These are phyloP conservation scores for Drosophila leonis DNA, from an alignment of 2,888 invertebrate species.

Conservation along the genomic window DNA sequence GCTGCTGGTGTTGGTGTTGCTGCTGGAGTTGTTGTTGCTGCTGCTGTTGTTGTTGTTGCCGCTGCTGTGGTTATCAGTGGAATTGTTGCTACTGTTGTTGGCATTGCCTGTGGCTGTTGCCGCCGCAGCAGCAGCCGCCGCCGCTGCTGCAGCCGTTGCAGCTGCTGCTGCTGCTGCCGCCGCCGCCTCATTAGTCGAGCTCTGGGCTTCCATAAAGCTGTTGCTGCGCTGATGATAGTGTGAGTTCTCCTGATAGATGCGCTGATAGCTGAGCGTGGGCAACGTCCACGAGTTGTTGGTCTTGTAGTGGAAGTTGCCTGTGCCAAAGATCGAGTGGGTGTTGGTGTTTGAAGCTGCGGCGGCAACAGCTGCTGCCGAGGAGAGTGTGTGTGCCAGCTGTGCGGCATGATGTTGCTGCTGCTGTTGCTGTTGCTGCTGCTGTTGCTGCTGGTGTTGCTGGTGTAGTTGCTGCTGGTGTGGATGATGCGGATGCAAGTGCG, in stretches of 20 bases:
- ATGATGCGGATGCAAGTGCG: slow-evolving; percentile 55
- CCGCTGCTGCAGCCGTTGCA: slow-evolving; percentile 42
- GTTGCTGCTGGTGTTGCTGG: slow-evolving; percentile 66
- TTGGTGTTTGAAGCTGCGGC: slow-evolving; percentile 74
- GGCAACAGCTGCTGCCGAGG: slow-evolving; percentile 71
- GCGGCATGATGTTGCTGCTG: slow-evolving; percentile 71
- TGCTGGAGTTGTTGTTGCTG: slow-evolving; percentile 18
- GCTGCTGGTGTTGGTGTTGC: slow-evolving; percentile 10
- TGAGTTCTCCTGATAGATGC: slow-evolving; percentile 82
- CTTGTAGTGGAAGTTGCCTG: slow-evolving; percentile 85
- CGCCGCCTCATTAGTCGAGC: slow-evolving; percentile 40
- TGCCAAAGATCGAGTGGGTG: slow-evolving; percentile 84
- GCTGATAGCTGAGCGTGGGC: slow-evolving; percentile 83
- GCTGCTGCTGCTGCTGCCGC: slow-evolving; percentile 47
- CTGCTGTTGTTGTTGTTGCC: slow-evolving; percentile 22
- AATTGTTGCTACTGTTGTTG: slow-evolving; percentile 34
- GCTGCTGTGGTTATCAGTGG: slow-evolving; percentile 24
- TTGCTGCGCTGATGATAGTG: slow-evolving; percentile 83
- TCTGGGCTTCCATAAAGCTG: slow-evolving; percentile 71
- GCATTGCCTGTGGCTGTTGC: slow-evolving; percentile 12
- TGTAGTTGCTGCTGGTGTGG: slow-evolving; percentile 64
- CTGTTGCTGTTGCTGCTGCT: slow-evolving; percentile 64
- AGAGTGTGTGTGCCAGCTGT: slow-evolving; percentile 79
- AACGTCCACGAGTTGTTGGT: slow-evolving; percentile 85
- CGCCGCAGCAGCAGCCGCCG: slow-evolving; percentile 47